Conservation (phyloP, 2,113 vertebrate genomes). For the Pterocles burchelli region DNA sequence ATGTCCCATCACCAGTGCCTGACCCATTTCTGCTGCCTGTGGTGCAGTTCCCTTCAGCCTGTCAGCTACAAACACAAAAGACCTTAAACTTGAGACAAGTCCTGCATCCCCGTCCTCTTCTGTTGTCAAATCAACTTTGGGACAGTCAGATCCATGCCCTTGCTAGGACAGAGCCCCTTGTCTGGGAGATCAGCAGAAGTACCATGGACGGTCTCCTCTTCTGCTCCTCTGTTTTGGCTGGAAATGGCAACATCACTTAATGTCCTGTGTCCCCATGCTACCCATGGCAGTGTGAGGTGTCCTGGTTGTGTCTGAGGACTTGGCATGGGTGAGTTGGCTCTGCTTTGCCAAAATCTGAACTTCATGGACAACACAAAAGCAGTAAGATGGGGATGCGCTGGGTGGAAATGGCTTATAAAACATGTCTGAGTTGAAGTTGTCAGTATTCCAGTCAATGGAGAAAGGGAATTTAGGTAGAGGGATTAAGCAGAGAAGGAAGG, state of each 20-base stretch:
- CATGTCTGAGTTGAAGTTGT: background rate
- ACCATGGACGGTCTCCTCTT: background rate
- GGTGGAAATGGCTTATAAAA: background rate
- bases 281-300: rapidly evolving
- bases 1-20: background rate
- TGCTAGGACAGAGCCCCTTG: background rate
- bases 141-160: background rate
- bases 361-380: background rate
- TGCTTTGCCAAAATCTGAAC: background rate
- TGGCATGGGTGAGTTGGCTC: rapidly evolving
- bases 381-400: rapidly evolving
- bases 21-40: constrained; percentile 53
- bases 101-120: background rate
- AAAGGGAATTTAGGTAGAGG: background rate
- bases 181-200: background rate
- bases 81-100: background rate
- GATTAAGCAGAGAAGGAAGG: background rate
- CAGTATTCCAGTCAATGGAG: background rate
- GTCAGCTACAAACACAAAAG: background rate
- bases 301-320: background rate
- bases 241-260: rapidly evolving
- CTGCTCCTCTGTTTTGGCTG: background rate
- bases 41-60: constrained; percentile 29
- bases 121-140: background rate
- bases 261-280: rapidly evolving